phyloP scores from a whole-genome alignment of 2,888 invertebrate genomes.

The Enoplolaimus lenunculus region DNA sequence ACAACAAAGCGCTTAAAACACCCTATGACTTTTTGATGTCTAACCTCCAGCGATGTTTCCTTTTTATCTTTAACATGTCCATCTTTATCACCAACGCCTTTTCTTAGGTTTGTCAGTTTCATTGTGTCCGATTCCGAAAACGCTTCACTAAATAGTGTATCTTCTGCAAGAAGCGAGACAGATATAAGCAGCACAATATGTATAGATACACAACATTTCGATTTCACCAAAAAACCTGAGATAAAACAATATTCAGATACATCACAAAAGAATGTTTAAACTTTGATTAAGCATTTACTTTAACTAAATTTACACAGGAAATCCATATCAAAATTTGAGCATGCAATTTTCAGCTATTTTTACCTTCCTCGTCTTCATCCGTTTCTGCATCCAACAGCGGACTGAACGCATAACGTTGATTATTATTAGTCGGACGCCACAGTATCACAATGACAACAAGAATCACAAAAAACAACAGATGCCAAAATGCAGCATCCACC shows the following conservation, averaged over 20 bases:
- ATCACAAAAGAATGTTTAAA: too few species aligned
- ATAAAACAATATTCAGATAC: too few species aligned
- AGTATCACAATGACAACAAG: conserved; percentile 79
- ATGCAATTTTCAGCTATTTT: too few species aligned
- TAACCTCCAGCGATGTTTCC: neutral
- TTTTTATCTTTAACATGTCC: neutral
- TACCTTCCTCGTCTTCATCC: conserved; percentile 58
- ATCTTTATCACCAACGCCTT: neutral
- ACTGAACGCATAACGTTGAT: conserved; percentile 76
- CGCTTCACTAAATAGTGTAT: conserved; percentile 26
- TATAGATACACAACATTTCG: too few species aligned
- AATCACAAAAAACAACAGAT: conserved; percentile 71
- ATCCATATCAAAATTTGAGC: too few species aligned
- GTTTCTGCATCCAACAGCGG: conserved; percentile 69
- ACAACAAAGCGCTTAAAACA: too few species aligned
- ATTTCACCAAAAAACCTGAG: too few species aligned
- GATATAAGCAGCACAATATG: too few species aligned
- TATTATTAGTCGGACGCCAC: conserved; percentile 88
- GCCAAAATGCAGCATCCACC: conserved; percentile 91
- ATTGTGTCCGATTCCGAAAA: conserved; percentile 22
- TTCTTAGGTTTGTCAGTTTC: conserved; percentile 16
- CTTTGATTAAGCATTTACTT: too few species aligned
- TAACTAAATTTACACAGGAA: too few species aligned
- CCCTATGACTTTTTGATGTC: too few species aligned
- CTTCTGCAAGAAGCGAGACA: conserved; percentile 21